Evolutionary conservation across 2,888 invertebrate genomes (phyloP), one percentile per base, ranked within the genome.

Genomic region (Thelaira solivaga): DNA sequence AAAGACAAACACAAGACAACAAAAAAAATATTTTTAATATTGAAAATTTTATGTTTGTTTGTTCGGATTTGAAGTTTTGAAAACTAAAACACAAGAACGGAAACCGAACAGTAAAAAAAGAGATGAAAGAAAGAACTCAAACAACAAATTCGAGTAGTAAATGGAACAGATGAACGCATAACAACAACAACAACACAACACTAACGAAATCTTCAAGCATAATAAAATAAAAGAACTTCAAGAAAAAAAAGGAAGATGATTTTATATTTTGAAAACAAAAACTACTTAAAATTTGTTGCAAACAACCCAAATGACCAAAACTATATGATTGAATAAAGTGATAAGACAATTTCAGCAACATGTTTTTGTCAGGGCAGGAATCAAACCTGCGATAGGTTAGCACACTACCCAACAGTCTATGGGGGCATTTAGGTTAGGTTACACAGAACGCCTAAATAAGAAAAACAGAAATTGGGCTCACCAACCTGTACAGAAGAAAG

Each of bases 201-300:
- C 11, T 0, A 22, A 51, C 43, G 59, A 43, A 39, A 51, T 43
- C 26, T 45, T 2, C n/a, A 29, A n/a, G n/a, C n/a, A n/a, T n/a
- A n/a, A n/a, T n/a, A n/a, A n/a, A n/a, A n/a, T n/a, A n/a, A n/a
- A n/a, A n/a, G n/a, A n/a, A n/a, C n/a, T n/a, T n/a, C n/a, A n/a
- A n/a, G n/a, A n/a, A n/a, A n/a, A n/a, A 64, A 36, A 59, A 64
- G 41, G 71, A 72, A 76, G 49, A 76, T 31, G 34, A 36, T 59
- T 49, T 29, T 69, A 59, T 55, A 34, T 55, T 68, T 57, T 59
- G 11, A 22, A 53, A 49, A n/a, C 36, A 26, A 16, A 16, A 29
- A 13, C 2, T n/a, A n/a, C n/a, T n/a, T n/a, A n/a, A n/a, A n/a
- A n/a, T n/a, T n/a, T n/a, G n/a, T n/a, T n/a, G n/a, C n/a, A n/a